These are phyloP conservation scores for Stenopsyche tienmushanensis DNA, from an alignment of 1,140 invertebrate genomes.

Conservation along the genomic window DNA sequence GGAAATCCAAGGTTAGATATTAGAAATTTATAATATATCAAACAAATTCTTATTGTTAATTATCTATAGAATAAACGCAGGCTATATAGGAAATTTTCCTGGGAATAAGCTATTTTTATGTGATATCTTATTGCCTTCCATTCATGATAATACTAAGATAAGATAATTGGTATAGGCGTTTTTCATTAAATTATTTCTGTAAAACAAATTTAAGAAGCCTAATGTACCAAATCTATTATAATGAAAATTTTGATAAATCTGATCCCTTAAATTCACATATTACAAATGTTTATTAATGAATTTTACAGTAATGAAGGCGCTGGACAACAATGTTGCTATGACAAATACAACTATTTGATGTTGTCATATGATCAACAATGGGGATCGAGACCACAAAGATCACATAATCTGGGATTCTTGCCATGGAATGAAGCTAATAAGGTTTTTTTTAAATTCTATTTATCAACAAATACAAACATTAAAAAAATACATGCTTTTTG, in stretches of 20 bases:
- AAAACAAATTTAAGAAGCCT: too few species aligned
- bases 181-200: too few species aligned
- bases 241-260: too few species aligned
- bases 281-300: too few species aligned
- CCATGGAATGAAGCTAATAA: slow-evolving; percentile 91
- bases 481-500: not conserved
- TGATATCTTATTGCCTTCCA: too few species aligned
- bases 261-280: too few species aligned
- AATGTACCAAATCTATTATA: too few species aligned
- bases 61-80: too few species aligned
- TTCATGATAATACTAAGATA: too few species aligned
- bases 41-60: not conserved
- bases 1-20: slow-evolving; percentile 79
- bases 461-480: slow-evolving; percentile 1
- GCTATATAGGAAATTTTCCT: too few species aligned
- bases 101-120: too few species aligned
- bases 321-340: slow-evolving; percentile 96
- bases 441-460: slow-evolving; percentile 42
- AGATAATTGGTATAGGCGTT: too few species aligned
- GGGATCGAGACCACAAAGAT: slow-evolving; percentile 85
- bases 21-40: not conserved
- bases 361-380: slow-evolving; percentile 93
- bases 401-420: slow-evolving; percentile 85
- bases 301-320: slow-evolving; percentile 76
- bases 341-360: slow-evolving; percentile 86